Base-by-base conservation (phyloP, 2,797 vertebrate species). In the Vespertilio murinus region DNA sequence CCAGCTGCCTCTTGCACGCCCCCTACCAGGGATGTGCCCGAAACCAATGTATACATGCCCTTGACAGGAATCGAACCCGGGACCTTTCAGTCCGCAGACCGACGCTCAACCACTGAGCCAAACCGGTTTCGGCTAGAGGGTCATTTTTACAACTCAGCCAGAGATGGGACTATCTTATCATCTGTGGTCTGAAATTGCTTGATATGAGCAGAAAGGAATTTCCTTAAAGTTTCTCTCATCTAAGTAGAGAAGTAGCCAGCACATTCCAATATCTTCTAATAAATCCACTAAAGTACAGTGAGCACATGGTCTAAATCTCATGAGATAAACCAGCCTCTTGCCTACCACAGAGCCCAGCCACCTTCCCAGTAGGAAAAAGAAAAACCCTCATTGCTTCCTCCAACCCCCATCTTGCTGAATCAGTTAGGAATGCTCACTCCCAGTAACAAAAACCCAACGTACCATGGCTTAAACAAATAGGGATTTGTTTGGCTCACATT, bases 141-240 rank as follows among this genome's bases (percentile, higher is more conserved):
- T 75, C 17, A 59, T 61, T 59, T 87, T 82, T 82, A 42, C 3
- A 91, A 33, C 69, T 59, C 40, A 64, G 22, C 22, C 82, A 87
- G 61, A 49, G 75, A 7, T 30, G 20, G 52, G 47, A 87, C 6
- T 87, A 74, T 80, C 45, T 86, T 77, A 42, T 67, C n/a, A 74
- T 67, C 22, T 74, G 33, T 87, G 33, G 30, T 87, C n/a, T 80
- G 77, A 91, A 75, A 87, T 30, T 88, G 49, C 77, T 75, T 81
- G 40, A 22, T 81, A 81, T 67, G 47, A 74, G 25, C 59, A 81
- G 28, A 91, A 81, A 91, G 67, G 42, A 90, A 35, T 47, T 79
- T 38, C 56, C 54, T 90, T 54, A 11, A 71, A 64, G 28, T 22
- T 94, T 81, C 67, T 80, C 30, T 61, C 56, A 69, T 59, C 10